Base-by-base conservation (phyloP, 1,140 invertebrate species). In the Aphelinus atriplicis region DNA sequence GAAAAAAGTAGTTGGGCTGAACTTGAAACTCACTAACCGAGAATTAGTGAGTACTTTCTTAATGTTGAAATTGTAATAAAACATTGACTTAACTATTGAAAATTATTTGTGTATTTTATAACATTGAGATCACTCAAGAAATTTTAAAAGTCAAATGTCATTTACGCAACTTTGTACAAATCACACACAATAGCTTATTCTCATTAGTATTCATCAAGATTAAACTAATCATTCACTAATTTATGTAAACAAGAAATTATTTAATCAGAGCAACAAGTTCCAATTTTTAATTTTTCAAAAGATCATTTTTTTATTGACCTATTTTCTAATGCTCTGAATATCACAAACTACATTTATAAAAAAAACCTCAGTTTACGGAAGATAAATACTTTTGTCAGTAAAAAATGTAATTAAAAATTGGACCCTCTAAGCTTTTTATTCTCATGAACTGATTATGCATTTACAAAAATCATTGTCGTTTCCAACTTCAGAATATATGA, bases 331-430 rank as follows among this genome's bases (percentile, higher is more conserved):
- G 45, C 51, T 62, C 46, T 60, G 2, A 73, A 56, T 69, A 68
- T 62, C 50, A 75, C 48, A 48, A 46, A n/a, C 51, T 73, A 66
- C 62, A 67, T 60, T 65, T 45, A 51, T 26, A 26, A 67, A 74
- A 55, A 74, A 68, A 74, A 55, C 26, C 26, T 55, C 48, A 1
- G 10, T 53, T 73, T 7, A 53, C 46, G n/a, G 50, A 64, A 61
- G 2, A 61, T 53, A 53, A 53, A 62, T 62, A 56, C 62, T 71
- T 71, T 42, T 48, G 64, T 43, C 47, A 65, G 10, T 71, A 74
- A 56, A 68, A 75, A 71, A 71, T 78, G 65, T 53, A 75, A 68
- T 75, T 53, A 74, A 77, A 74, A 60, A 66, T 71, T 68, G 53
- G 61, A 78, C 55, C 51, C 61, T 42, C 2, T 70, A 69, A 26